Conservation (phyloP, 2,113 vertebrate species). For the Camelus dromedarius region DNA sequence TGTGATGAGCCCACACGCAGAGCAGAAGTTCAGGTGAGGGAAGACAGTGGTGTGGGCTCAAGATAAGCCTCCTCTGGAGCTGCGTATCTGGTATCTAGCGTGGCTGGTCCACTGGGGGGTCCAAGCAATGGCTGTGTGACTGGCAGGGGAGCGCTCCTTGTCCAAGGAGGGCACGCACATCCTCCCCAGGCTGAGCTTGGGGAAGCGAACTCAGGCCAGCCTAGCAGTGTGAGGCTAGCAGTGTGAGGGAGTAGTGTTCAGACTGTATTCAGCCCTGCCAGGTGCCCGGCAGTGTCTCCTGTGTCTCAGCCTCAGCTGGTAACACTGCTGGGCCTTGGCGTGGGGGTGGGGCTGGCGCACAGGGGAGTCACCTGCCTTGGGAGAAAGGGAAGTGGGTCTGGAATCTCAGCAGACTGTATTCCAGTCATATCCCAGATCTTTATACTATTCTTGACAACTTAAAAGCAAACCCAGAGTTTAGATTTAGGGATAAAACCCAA, state of each 20-base stretch:
- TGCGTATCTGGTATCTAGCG: neutral
- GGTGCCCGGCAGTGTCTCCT: accelerated
- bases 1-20: no score
- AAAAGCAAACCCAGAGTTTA: neutral
- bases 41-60: neutral
- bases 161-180: neutral
- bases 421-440: neutral
- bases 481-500: neutral
- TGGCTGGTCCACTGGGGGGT: no score
- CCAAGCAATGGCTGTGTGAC: neutral
- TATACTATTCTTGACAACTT: neutral
- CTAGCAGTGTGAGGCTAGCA: neutral
- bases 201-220: neutral
- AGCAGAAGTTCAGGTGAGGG: neutral
- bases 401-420: neutral
- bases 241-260: neutral
- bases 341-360: neutral
- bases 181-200: neutral
- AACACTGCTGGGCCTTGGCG: no score
- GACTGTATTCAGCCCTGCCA: neutral
- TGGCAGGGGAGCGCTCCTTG: neutral
- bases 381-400: neutral
- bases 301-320: neutral
- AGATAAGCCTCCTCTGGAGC: neutral
- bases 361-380: neutral